Conservation (phyloP, 2,888 invertebrate genomes). For the Agrochola macilenta region DNA sequence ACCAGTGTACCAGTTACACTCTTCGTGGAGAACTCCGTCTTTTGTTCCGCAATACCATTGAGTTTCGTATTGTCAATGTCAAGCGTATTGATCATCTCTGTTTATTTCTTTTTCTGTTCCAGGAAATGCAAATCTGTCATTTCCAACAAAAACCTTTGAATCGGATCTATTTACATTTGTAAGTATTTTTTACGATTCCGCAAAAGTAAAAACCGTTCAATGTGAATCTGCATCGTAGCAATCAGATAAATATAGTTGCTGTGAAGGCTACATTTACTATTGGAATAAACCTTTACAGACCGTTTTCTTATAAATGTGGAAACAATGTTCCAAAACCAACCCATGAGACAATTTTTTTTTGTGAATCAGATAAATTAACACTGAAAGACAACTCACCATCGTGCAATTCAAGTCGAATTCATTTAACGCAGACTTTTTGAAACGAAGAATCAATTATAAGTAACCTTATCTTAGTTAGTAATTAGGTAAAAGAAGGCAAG, state of each 20-base stretch:
- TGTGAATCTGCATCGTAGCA: neutral
- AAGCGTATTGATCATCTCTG: slow-evolving; percentile 12
- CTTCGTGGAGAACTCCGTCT: slow-evolving; percentile 3
- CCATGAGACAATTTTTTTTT: too few relatives aligned
- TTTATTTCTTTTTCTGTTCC: slow-evolving; percentile 25
- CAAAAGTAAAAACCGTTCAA: slow-evolving; percentile 35
- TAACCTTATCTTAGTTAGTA: slow-evolving; percentile 5
- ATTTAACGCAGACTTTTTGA: neutral
- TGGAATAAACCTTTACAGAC: neutral
- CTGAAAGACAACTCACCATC: neutral
- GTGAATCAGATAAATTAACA: neutral
- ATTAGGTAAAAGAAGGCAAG: slow-evolving; percentile 21
- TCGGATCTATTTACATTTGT: slow-evolving; percentile 38
- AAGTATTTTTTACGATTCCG: slow-evolving; percentile 5
- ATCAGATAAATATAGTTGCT: neutral
- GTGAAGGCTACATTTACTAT: slow-evolving; percentile 11
- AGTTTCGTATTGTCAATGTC: slow-evolving; percentile 18
- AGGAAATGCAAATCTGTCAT: slow-evolving; percentile 52
- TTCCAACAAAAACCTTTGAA: slow-evolving; percentile 36
- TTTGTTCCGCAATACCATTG: slow-evolving; percentile 34
- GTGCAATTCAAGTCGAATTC: neutral
- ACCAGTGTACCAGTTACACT: slow-evolving; percentile 14
- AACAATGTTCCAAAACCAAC: neutral
- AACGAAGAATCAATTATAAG: neutral
- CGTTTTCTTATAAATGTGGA: neutral